Conservation (phyloP, 1,140 invertebrate genomes). For the Brachionus manjavacas region DNA sequence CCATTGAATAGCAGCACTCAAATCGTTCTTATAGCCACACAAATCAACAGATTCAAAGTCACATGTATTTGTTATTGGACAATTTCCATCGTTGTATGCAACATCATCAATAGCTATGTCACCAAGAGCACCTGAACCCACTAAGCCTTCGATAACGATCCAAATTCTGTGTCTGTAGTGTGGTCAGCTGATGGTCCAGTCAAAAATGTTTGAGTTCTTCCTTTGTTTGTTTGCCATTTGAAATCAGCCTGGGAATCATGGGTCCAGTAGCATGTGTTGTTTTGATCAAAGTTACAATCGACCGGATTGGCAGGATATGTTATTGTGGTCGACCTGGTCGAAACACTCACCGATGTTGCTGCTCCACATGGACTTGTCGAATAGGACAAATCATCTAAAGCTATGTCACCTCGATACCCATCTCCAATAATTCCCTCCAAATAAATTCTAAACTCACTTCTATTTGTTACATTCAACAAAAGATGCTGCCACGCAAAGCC, state of each 20-base stretch:
- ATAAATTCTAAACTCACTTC: slow-evolving; percentile 40
- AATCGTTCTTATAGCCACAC: slow-evolving; percentile 52
- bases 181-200: slow-evolving; percentile 49
- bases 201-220: slow-evolving; percentile 45
- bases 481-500: slow-evolving; percentile 49
- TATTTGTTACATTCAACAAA: slow-evolving; percentile 46
- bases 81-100: slow-evolving; percentile 46
- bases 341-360: neutral
- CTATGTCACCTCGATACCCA: slow-evolving; percentile 48
- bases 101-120: slow-evolving; percentile 53
- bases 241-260: slow-evolving; percentile 46
- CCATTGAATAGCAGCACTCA: neutral
- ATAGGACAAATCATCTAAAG: slow-evolving; percentile 47
- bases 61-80: slow-evolving; percentile 44
- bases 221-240: slow-evolving; percentile 47
- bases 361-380: neutral
- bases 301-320: neutral
- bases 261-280: slow-evolving; percentile 47
- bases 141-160: slow-evolving; percentile 53
- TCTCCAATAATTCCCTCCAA: slow-evolving; percentile 36
- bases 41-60: slow-evolving; percentile 42
- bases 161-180: slow-evolving; percentile 56
- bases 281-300: slow-evolving; percentile 46
- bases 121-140: slow-evolving; percentile 44
- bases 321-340: slow-evolving; percentile 39